Evolutionary conservation across 2,113 vertebrate genomes (phyloP), one percentile per base, ranked within the genome.

Genomic region (Brachyistius frenatus): DNA sequence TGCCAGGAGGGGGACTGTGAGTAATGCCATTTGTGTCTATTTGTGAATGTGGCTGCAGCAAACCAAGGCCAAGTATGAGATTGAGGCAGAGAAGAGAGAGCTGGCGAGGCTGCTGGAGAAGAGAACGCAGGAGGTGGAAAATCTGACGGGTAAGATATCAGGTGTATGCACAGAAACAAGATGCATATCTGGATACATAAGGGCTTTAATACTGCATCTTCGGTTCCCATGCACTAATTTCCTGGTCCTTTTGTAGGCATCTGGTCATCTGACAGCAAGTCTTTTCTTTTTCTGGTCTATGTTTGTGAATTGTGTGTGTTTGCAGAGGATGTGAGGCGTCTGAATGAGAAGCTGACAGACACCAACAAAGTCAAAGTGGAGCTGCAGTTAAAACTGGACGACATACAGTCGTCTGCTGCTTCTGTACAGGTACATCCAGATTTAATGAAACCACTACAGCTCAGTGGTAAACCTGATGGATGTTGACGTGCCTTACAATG

Each of bases 51-150:
- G 5, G 6, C 5, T 33, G 2, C 60, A 90, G 88, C 80, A 93
- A 83, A 86, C 86, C 55, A 96, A 97, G 91, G 89, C 96, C 55
- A 98, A 97, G 83, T 97, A 98, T 93, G 97, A 98, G 82, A 92
- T 98, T 63, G 98, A 99, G 90, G 96, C 96, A 78, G 98, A 99
- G 86, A 99, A 97, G 86, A 91, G 96, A 89, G 97, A 99, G 88
- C 90, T 99, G 89, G 94, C 95, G 30, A 94, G 97, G 84, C 93
- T 95, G 36, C 95, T 96, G 80, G 97, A 99, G 87, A 97, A 96
- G 86, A 93, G 93, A 14, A 96, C 95, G 16, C 97, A 98, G 83
- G 98, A 99, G 85, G 93, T 96, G 68, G 97, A 99, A 73, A 96
- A 97, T 86, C 91, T 98, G 66, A 96, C 95, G 8, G 97, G 98